Percentiles rank a stretch among this genome's conserved stretches.
Evolutionary conservation across 2,888 invertebrate genomes (phyloP).

Genomic region (Acrobasis repandana): DNA sequence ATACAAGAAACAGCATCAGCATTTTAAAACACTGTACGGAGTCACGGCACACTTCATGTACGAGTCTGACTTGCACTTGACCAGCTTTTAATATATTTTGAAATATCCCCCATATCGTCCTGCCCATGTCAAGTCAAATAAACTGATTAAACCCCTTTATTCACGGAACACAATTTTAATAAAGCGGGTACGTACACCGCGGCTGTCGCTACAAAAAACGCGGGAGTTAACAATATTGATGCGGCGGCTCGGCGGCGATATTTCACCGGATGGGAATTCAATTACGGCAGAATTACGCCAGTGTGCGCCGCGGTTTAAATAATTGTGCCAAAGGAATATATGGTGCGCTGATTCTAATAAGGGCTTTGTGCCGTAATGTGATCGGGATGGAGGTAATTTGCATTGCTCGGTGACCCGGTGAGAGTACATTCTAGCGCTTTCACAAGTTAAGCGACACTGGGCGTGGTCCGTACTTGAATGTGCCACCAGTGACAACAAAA

Average conservation of each 20-base stretch:
- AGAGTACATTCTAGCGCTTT: too few species aligned
- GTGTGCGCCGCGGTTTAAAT: constrained; percentile 25
- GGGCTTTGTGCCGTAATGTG: background rate
- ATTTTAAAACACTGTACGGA: too few species aligned
- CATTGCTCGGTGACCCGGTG: too few species aligned
- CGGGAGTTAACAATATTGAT: constrained; percentile 23
- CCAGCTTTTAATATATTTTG: too few species aligned
- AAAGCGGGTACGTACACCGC: constrained; percentile 7
- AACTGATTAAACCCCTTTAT: constrained; percentile 6
- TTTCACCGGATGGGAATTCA: constrained; percentile 28
- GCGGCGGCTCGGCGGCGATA: constrained; percentile 17
- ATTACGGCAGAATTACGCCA: constrained; percentile 28
- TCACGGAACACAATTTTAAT: constrained; percentile 14
- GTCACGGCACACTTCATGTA: too few species aligned
- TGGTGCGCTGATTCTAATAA: constrained; percentile 15
- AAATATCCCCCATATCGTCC: too few species aligned
- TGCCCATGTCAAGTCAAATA: background rate
- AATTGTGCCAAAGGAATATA: constrained; percentile 20
- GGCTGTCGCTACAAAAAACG: constrained; percentile 18
- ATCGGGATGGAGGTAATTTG: background rate
- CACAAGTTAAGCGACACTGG: too few species aligned
- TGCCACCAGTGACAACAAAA: too few species aligned
- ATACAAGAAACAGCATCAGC: too few species aligned
- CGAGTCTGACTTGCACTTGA: too few species aligned
- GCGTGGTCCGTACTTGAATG: too few species aligned